Conservation (phyloP, 2,797 vertebrate genomes). For the Podarcis lilfordi region DNA sequence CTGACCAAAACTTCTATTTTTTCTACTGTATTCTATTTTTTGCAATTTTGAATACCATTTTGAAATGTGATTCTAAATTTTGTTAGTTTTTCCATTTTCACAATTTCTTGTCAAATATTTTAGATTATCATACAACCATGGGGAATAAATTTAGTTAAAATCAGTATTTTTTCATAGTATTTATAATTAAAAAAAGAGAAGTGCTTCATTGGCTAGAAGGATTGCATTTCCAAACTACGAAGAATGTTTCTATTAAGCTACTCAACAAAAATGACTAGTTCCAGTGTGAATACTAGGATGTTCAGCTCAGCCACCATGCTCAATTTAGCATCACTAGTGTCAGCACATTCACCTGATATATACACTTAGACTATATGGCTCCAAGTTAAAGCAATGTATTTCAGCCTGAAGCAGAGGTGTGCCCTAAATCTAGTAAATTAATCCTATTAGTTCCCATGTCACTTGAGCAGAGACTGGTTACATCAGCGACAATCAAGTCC, state of each 20-base stretch:
- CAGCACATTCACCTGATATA: neutral
- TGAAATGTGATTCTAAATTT: neutral
- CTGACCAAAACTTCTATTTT: neutral
- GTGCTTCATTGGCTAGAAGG: neutral
- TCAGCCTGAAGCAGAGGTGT: slow-evolving; percentile 18
- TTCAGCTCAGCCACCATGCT: neutral
- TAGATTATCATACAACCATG: neutral
- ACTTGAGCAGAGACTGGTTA: slow-evolving; percentile 42
- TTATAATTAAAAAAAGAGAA: neutral
- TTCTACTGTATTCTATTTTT: neutral
- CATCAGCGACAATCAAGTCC: slow-evolving; percentile 38
- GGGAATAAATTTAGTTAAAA: neutral
- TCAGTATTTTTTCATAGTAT: neutral
- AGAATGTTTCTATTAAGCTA: neutral
- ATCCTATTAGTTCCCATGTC: slow-evolving; percentile 24
- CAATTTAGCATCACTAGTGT: slow-evolving; percentile 7
- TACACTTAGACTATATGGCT: neutral
- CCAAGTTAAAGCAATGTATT: slow-evolving; percentile 20
- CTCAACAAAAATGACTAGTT: neutral
- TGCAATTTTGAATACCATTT: neutral
- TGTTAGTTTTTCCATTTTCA: neutral
- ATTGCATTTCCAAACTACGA: neutral
- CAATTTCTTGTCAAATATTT: neutral
- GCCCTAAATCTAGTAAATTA: slow-evolving; percentile 33
- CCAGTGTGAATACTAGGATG: neutral